Percentiles rank a stretch among this genome's conserved stretches.
These are phyloP conservation scores for Pristionchus fissidentatus DNA, from an alignment of 2,888 invertebrate species.

Conservation along the genomic window DNA sequence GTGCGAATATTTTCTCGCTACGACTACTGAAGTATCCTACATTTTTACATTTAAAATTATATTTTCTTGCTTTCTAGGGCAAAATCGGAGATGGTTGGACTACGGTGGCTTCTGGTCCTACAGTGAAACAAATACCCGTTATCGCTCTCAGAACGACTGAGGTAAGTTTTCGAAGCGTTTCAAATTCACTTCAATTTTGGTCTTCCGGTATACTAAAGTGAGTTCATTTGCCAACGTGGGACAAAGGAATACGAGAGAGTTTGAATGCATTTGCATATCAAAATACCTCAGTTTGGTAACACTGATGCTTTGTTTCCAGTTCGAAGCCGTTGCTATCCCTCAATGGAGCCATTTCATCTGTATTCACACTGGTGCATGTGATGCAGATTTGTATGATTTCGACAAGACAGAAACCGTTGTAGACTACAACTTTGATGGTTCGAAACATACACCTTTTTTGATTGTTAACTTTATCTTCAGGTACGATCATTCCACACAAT, in stretches of 20 bases:
- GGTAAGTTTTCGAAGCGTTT: background rate
- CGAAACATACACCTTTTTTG: too few species aligned
- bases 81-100: background rate
- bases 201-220: background rate
- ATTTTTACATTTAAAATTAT: too few species aligned
- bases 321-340: background rate
- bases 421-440: background rate
- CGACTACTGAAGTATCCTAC: background rate
- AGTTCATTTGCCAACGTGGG: too few species aligned
- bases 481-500: background rate
- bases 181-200: background rate
- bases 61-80: background rate
- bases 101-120: too few species aligned
- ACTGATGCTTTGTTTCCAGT: too few species aligned
- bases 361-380: background rate
- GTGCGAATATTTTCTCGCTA: background rate
- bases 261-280: too few species aligned
- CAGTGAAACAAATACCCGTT: background rate
- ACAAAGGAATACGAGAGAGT: too few species aligned
- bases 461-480: background rate
- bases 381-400: background rate
- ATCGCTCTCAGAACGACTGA: background rate
- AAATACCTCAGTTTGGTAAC: too few species aligned
- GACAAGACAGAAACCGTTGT: background rate
- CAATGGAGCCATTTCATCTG: background rate